Evolutionary conservation across 2,113 vertebrate genomes (phyloP).

Genomic region (Tonatia bakeri): DNA sequence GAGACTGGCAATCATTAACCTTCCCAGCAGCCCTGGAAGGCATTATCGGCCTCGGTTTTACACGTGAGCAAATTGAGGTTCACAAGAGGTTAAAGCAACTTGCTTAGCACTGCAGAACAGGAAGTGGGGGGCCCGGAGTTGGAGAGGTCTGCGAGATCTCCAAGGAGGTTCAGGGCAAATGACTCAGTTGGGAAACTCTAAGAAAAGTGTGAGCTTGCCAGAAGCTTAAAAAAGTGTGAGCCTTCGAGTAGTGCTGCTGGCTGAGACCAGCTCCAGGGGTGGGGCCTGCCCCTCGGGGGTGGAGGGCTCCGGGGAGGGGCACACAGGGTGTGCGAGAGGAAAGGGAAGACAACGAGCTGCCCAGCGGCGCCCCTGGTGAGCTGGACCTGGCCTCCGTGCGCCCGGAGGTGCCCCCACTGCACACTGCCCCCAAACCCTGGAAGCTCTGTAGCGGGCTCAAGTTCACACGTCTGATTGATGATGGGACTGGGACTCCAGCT

Average conservation of each 20-base stretch:
- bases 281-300: accelerated
- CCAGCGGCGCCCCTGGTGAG: no score
- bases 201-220: not conserved
- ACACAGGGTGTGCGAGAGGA: accelerated
- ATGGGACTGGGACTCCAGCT: not conserved
- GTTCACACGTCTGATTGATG: not conserved
- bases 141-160: not conserved
- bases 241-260: not conserved
- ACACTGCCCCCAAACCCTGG: no score
- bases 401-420: not conserved
- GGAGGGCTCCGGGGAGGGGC: not conserved
- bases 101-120: not conserved
- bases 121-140: not conserved
- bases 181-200: not conserved
- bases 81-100: not conserved
- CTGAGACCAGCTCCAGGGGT: not conserved
- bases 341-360: no score
- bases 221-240: not conserved
- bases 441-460: not conserved
- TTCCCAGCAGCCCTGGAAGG: not conserved
- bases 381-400: not conserved
- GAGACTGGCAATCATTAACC: not conserved
- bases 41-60: not conserved
- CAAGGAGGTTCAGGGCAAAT: not conserved
- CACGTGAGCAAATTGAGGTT: not conserved